Evolutionary conservation across 2,888 invertebrate genomes (phyloP).

Genomic region (Melanophora roralis): DNA sequence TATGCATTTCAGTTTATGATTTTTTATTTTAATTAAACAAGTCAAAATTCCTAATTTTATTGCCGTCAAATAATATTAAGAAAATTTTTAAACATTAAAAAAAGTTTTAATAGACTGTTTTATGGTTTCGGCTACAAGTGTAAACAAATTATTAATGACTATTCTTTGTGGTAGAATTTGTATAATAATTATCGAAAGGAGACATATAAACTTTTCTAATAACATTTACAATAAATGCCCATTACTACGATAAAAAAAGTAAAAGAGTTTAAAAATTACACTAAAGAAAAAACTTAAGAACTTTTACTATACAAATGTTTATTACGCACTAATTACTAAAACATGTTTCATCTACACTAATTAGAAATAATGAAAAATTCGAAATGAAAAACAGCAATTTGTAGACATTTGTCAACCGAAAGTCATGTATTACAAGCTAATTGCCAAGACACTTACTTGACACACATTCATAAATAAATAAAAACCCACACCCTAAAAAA

Average conservation of each 20-base stretch:
- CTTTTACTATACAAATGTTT: not conserved
- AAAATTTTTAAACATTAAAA: not conserved
- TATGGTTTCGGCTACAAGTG: not conserved
- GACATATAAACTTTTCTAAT: slow-evolving; percentile 9
- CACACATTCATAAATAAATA: not conserved
- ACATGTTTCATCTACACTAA: slow-evolving; percentile 10
- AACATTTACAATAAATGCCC: not conserved
- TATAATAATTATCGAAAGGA: not conserved
- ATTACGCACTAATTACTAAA: slow-evolving; percentile 2
- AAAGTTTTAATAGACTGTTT: not conserved
- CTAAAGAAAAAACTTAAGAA: not conserved
- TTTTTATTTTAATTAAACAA: not conserved
- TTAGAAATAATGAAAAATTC: slow-evolving; percentile 45
- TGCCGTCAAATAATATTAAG: not conserved
- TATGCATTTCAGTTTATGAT: not conserved
- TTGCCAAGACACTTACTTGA: slow-evolving; percentile 13
- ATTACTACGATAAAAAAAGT: not conserved
- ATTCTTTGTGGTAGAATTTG: not conserved
- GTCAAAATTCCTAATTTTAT: not conserved
- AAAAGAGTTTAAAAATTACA: not conserved
- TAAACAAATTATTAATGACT: slow-evolving; percentile 14
- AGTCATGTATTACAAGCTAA: slow-evolving; percentile 36
- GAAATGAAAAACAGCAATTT: slow-evolving; percentile 49
- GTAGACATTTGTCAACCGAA: slow-evolving; percentile 57
- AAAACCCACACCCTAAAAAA: not conserved